Conservation (phyloP, 1,140 invertebrate species). For the Notospermus geniculatus region DNA sequence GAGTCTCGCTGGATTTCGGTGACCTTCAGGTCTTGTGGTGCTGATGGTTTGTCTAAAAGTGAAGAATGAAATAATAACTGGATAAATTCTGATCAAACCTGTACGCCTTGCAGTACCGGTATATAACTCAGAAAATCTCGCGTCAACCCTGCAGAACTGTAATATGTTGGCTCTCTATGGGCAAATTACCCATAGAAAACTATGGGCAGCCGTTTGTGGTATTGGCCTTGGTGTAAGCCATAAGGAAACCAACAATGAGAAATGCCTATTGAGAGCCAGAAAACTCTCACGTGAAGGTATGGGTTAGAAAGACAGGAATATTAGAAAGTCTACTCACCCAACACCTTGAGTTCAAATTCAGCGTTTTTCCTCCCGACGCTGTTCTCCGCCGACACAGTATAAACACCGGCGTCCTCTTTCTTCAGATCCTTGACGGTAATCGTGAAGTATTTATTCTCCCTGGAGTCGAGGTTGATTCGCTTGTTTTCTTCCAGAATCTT, state of each 20-base stretch:
- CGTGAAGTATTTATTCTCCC: constrained; percentile 30
- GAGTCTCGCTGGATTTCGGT: constrained; percentile 79
- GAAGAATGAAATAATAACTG: constrained; percentile 61
- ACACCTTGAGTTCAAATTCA: constrained; percentile 31
- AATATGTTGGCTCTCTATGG: too few species aligned
- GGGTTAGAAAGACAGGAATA: too few species aligned
- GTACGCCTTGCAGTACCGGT: too few species aligned
- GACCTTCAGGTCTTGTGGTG: constrained; percentile 81
- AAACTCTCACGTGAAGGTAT: too few species aligned
- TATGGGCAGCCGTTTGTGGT: too few species aligned
- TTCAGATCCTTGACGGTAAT: constrained; percentile 61
- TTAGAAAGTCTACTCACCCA: constrained; percentile 31
- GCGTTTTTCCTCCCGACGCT: constrained; percentile 75
- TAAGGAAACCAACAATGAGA: too few species aligned
- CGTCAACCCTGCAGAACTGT: too few species aligned
- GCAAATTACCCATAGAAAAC: too few species aligned
- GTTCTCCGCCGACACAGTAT: constrained; percentile 87
- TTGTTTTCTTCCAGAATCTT: constrained; percentile 87
- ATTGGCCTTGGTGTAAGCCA: too few species aligned
- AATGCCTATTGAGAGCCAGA: too few species aligned
- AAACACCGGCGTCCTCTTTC: constrained; percentile 92
- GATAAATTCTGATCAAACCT: too few species aligned
- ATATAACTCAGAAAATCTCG: too few species aligned
- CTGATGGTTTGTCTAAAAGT: constrained; percentile 76
- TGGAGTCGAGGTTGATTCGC: constrained; percentile 43